Evolutionary conservation across 2,113 vertebrate species (phyloP).

Genomic region (Gymnocephalus cernua): DNA sequence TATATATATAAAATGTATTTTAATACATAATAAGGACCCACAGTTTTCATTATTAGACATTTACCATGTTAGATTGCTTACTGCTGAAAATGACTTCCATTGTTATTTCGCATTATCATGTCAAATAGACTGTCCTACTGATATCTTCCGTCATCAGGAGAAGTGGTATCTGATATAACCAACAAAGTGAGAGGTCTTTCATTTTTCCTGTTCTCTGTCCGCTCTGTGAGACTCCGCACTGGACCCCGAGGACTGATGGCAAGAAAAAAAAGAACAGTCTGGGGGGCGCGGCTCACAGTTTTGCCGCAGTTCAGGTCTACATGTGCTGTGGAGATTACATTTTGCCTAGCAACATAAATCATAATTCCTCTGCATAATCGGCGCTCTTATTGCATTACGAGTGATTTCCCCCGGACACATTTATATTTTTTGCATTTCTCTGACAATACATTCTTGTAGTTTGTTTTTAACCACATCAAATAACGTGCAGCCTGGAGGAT

Average conservation of each 20-base stretch:
- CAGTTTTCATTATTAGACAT: not conserved
- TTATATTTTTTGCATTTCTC: not conserved
- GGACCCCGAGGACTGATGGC: conserved; percentile 80
- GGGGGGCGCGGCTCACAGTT: conserved; percentile 83
- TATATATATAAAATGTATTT: not conserved
- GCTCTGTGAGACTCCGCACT: conserved; percentile 73
- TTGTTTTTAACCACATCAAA: not conserved
- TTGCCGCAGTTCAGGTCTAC: conserved; percentile 82
- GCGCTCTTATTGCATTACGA: conserved; percentile 17
- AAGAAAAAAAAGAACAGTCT: conserved; percentile 66
- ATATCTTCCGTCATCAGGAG: not conserved
- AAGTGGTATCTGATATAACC: not conserved
- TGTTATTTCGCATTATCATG: not conserved
- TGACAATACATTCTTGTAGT: not conserved
- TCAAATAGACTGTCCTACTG: not conserved
- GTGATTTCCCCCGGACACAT: not conserved
- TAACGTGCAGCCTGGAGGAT: not conserved
- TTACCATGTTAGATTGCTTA: not conserved
- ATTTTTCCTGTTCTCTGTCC: conserved; percentile 28
- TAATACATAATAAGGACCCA: not conserved
- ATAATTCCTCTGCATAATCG: conserved; percentile 42
- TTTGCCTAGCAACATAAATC: conserved; percentile 81
- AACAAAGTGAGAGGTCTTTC: conserved; percentile 58
- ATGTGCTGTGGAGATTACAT: conserved; percentile 69
- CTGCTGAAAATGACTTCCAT: not conserved